Percentiles rank a stretch among this genome's conserved stretches.
phyloP scores from a whole-genome alignment of 2,113 vertebrate genomes.

The Tetrax tetrax region DNA sequence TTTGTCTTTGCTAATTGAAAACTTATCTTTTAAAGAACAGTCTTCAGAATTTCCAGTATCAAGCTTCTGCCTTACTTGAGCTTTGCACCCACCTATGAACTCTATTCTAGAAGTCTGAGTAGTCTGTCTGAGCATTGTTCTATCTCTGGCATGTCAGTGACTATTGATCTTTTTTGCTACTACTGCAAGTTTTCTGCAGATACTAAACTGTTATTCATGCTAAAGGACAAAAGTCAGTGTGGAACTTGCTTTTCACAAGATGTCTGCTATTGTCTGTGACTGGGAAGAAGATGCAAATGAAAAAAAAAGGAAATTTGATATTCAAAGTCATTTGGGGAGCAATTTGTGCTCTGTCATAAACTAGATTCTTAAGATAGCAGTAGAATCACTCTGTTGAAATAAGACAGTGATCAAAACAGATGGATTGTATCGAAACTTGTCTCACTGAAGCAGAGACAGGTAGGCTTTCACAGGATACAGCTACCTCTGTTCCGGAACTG shows the following conservation, averaged over 20 bases:
- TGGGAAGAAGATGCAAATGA: neutral
- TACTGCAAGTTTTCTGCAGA: neutral
- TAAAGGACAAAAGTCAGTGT: neutral
- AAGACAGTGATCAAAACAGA: neutral
- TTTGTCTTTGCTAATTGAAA: neutral
- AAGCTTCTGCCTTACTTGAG: neutral
- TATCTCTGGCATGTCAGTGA: neutral
- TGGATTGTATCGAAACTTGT: neutral
- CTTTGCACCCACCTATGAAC: neutral
- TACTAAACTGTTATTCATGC: neutral
- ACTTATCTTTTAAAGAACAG: neutral
- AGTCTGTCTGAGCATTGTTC: neutral
- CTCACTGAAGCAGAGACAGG: neutral
- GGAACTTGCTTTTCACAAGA: neutral
- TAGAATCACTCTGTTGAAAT: neutral
- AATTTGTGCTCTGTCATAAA: neutral
- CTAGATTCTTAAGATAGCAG: neutral
- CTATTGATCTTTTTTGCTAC: neutral
- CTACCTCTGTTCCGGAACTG: neutral
- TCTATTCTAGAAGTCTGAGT: neutral
- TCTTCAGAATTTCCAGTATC: neutral
- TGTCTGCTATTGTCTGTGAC: neutral
- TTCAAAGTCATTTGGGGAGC: neutral
- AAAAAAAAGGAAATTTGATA: neutral
- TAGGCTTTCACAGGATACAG: rapidly evolving